These are phyloP conservation scores for Craterocephalus amniculus DNA, from an alignment of 2,797 vertebrate species.

Conservation along the genomic window DNA sequence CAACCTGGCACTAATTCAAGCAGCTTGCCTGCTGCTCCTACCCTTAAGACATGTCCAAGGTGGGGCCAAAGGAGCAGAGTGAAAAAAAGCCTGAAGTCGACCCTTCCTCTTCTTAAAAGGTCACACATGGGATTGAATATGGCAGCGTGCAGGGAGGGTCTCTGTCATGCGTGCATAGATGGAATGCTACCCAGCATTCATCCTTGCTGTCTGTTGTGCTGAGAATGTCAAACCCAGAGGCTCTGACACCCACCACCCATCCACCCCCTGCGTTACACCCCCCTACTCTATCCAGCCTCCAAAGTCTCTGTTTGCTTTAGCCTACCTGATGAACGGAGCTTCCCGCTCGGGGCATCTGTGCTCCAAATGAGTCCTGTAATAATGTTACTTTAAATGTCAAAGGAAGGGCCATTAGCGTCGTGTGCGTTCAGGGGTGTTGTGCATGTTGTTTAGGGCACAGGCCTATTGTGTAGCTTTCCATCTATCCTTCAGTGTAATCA, in stretches of 20 bases:
- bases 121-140: slow-evolving; percentile 68
- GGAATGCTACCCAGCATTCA: slow-evolving; percentile 72
- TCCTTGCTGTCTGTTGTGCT: slow-evolving; percentile 76
- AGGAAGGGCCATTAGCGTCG: slow-evolving; percentile 64
- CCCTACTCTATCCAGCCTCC: slow-evolving; percentile 63
- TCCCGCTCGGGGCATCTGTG: slow-evolving; percentile 63
- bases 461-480: slow-evolving; percentile 52
- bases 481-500: slow-evolving; percentile 71
- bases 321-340: slow-evolving; percentile 75
- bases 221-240: slow-evolving; percentile 83
- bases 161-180: slow-evolving; percentile 65
- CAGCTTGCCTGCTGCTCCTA: slow-evolving; percentile 39
- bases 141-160: slow-evolving; percentile 41
- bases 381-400: slow-evolving; percentile 82
- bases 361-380: slow-evolving; percentile 78
- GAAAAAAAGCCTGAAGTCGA: slow-evolving; percentile 50
- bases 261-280: slow-evolving; percentile 26
- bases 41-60: slow-evolving; percentile 36
- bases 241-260: slow-evolving; percentile 60
- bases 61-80: slow-evolving; percentile 32
- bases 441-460: slow-evolving; percentile 34
- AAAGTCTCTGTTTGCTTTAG: slow-evolving; percentile 58
- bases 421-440: slow-evolving; percentile 39
- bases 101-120: slow-evolving; percentile 72
- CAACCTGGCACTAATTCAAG: slow-evolving; percentile 61